Conservation (phyloP, 23 tunicate species). For the Botrylloides violaceus region DNA sequence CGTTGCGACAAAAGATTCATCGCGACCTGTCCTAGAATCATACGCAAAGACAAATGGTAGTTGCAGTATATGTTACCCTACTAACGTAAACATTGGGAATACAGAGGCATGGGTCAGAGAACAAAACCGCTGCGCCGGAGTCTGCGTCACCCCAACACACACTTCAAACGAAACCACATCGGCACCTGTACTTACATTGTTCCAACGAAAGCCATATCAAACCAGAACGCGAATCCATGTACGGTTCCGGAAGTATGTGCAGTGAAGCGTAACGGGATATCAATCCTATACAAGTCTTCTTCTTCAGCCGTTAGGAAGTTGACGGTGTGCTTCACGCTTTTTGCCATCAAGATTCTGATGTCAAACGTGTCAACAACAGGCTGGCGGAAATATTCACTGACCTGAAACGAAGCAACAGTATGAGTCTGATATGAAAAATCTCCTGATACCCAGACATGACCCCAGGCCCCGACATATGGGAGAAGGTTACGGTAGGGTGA, state of each 20-base stretch:
- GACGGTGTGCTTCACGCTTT: conserved; percentile 82
- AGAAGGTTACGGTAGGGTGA: too few relatives aligned
- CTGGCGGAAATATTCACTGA: conserved; percentile 91
- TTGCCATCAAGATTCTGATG: conserved; percentile 92
- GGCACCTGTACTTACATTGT: conserved; percentile 40
- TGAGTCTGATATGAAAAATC: neutral
- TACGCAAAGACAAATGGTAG: too few relatives aligned
- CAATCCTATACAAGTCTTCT: conserved; percentile 91
- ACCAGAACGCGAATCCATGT: conserved; percentile 99
- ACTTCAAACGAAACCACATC: too few relatives aligned
- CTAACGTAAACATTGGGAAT: too few relatives aligned
- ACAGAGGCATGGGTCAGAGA: too few relatives aligned
- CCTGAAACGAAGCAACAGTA: conserved; percentile 34
- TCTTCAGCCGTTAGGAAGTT: conserved; percentile 88
- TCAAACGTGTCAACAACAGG: conserved; percentile 99
- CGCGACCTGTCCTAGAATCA: too few relatives aligned
- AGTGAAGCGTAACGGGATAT: conserved; percentile 80
- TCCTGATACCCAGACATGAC: neutral
- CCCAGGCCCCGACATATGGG: neutral
- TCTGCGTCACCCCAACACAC: too few relatives aligned
- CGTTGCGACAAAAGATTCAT: too few relatives aligned
- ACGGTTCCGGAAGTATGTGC: conserved; percentile 93
- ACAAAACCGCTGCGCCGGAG: too few relatives aligned
- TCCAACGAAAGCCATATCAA: conserved; percentile 97
- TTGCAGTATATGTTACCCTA: too few relatives aligned